Base-by-base conservation (phyloP, 2,113 vertebrate species). In the Centropus bengalensis region DNA sequence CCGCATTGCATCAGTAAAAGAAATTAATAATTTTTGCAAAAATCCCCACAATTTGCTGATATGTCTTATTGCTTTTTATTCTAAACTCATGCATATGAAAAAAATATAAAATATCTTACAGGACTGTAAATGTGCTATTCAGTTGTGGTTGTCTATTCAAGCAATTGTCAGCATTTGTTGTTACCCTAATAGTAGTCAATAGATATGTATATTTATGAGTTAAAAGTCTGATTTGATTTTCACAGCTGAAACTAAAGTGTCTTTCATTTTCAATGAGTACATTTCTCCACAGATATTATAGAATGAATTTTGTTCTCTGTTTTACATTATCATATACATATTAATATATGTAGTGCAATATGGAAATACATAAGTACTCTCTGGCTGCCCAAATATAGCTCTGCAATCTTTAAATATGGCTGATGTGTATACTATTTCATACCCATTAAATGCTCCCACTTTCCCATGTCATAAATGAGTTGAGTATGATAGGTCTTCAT, bases 51-150 rank as follows among this genome's bases (percentile, higher is more conserved):
- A 24, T 62, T 52, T 89, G 7, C 3, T 66, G 9, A 27, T 59
- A 28, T 62, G 76, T 82, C n/a, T 71, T 36, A 30, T 12, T 55
- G 26, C 7, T 87, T 82, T 67, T 1, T 45, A 4, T 67, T 68
- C 16, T 64, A 44, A 79, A 49, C 12, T 76, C 19, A 26, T 2
- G 8, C 26, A 13, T 40, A 9, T 14, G 7, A 27, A 68, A 60
- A 76, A 76, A 42, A 3, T 0, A 38, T 6, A 49, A 38, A 44
- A 52, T 5, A 0, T 55, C 3, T 1, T 30, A 21, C 4, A 54
- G 2, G 4, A 87, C 49, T 30, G 14, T 44, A 73, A 52, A 68
- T 6, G 18, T 54, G 9, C 3, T 56, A 11, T 54, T 82, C 21
- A n/a, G 5, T 49, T 51, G 22, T 44, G 26, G 8, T 49, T 75